phyloP scores from a whole-genome alignment of 2,797 vertebrate genomes.

The Lates japonicus region DNA sequence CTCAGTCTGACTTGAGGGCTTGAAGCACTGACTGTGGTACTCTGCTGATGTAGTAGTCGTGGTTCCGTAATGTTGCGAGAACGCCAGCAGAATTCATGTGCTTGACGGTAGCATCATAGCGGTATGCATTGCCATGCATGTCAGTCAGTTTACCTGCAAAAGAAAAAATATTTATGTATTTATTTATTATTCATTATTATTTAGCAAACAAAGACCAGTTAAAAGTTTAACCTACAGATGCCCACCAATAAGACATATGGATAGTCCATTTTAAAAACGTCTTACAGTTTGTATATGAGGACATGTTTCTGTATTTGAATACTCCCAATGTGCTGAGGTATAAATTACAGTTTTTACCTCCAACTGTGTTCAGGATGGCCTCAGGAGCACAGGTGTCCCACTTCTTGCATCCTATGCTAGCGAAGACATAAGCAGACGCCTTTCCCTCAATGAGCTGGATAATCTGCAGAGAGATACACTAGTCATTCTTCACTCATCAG shows the following conservation, averaged over 20 bases:
- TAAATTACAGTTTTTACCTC: conserved; percentile 85
- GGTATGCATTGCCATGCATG: conserved; percentile 91
- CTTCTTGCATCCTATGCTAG: conserved; percentile 97
- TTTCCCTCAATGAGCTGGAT: conserved; percentile 97
- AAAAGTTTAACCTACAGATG: background rate
- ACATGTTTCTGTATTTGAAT: background rate
- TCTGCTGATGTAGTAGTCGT: conserved; percentile 91
- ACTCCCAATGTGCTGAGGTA: background rate
- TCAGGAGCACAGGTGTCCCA: conserved; percentile 98
- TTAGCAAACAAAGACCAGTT: background rate
- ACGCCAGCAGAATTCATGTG: conserved; percentile 97
- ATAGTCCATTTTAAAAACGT: background rate
- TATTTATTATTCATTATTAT: too few species aligned
- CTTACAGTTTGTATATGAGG: background rate
- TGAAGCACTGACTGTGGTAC: conserved; percentile 91
- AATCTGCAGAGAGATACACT: conserved; percentile 84
- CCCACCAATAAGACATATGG: background rate
- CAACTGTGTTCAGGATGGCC: conserved; percentile 94
- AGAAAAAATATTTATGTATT: conserved; percentile 20
- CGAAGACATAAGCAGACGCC: conserved; percentile 98
- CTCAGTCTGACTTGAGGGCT: conserved; percentile 83
- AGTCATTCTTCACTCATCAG: background rate
- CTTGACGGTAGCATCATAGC: conserved; percentile 93
- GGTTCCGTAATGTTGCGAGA: conserved; percentile 92
- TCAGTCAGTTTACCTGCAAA: conserved; percentile 93